Conservation (phyloP, 2,888 invertebrate species). For the Griposia aprilina region DNA sequence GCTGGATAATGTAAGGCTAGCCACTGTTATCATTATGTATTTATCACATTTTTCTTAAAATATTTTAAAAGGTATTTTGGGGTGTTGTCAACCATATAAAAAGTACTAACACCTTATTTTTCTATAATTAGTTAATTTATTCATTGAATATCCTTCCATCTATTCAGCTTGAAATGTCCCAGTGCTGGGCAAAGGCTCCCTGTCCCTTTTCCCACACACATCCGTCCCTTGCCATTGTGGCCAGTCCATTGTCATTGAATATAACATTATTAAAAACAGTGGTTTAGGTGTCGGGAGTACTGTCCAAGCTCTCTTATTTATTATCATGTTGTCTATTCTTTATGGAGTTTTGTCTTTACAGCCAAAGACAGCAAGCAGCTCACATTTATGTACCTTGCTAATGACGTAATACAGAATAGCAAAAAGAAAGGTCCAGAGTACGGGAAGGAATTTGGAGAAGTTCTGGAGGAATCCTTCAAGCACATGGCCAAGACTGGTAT, state of each 20-base stretch:
- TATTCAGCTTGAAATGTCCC: too few species aligned
- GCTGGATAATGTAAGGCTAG: neutral
- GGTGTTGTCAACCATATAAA: too few species aligned
- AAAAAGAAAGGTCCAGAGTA: constrained; percentile 99
- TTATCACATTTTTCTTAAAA: neutral
- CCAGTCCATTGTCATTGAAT: too few species aligned
- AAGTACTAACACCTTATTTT: too few species aligned
- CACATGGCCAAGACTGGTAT: constrained; percentile 94
- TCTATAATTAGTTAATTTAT: too few species aligned
- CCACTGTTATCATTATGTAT: neutral
- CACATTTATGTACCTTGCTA: constrained; percentile 99
- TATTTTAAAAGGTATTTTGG: neutral
- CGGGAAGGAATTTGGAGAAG: constrained; percentile 95
- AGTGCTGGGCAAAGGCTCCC: too few species aligned
- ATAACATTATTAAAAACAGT: too few species aligned
- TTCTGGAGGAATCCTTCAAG: constrained; percentile 95
- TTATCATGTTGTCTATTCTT: neutral
- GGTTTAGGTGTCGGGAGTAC: too few species aligned
- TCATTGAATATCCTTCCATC: too few species aligned
- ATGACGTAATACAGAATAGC: constrained; percentile 99
- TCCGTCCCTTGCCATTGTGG: too few species aligned
- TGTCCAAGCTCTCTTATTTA: too few species aligned
- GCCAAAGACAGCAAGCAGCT: constrained; percentile 96
- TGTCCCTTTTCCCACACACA: too few species aligned
- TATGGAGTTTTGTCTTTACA: constrained; percentile 78